Evolutionary conservation across 2,888 invertebrate genomes (phyloP).

Genomic region (Plutella xylostella): DNA sequence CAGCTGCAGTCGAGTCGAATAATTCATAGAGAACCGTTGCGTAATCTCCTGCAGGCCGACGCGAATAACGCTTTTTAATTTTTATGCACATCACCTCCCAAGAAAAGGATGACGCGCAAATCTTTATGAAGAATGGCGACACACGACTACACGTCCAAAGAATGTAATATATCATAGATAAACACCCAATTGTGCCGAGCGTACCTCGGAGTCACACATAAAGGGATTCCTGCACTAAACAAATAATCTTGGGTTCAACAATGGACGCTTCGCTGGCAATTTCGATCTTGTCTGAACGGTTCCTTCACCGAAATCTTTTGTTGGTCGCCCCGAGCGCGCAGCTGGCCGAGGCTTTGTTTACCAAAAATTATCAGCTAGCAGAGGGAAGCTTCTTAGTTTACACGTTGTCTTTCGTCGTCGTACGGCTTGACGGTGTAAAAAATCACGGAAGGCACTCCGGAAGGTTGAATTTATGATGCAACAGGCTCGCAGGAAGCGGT

Average conservation of each 20-base stretch:
- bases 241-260: constrained; percentile 40
- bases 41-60: no score
- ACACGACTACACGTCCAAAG: constrained; percentile 28
- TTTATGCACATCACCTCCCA: constrained; percentile 27
- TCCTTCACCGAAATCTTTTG: constrained; percentile 62
- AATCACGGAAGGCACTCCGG: constrained; percentile 60
- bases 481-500: constrained; percentile 52
- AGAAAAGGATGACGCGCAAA: constrained; percentile 8
- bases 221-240: constrained; percentile 50
- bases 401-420: constrained; percentile 61
- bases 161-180: constrained; percentile 57
- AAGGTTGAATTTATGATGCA: constrained; percentile 64
- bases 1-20: constrained; percentile 36
- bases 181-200: constrained; percentile 35
- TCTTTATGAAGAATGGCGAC: constrained; percentile 29
- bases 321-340: constrained; percentile 30
- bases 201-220: constrained; percentile 28
- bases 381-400: constrained; percentile 60
- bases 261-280: constrained; percentile 36
- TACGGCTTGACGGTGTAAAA: constrained; percentile 52
- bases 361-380: constrained; percentile 48
- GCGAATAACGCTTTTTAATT: constrained; percentile 17
- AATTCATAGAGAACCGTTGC: constrained; percentile 21
- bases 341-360: constrained; percentile 51
- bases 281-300: constrained; percentile 38